Evolutionary conservation across 1,140 invertebrate genomes (phyloP).

Genomic region (Periplaneta americana): DNA sequence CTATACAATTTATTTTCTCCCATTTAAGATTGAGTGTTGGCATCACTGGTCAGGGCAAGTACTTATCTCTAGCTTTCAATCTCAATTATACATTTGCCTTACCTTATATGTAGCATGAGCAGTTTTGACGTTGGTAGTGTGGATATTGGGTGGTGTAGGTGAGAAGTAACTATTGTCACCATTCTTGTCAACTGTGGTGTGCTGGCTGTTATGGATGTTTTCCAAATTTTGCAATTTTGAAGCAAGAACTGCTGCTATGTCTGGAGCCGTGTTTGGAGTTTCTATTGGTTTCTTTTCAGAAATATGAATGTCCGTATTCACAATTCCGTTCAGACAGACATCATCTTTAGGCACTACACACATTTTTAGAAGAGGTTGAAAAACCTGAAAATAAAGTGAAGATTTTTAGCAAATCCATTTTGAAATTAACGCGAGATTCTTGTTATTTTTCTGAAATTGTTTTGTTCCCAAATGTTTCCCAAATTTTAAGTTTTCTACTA

Average conservation of each 20-base stretch:
- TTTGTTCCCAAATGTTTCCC: no score
- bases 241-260: not conserved
- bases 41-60: no score
- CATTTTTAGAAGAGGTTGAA: constrained; percentile 39
- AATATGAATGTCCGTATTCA: not conserved
- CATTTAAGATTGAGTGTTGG: no score
- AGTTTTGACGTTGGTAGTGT: not conserved
- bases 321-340: constrained; percentile 27
- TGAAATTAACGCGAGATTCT: no score
- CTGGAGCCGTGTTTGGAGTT: not conserved
- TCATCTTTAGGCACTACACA: constrained; percentile 42
- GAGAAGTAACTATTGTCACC: not conserved
- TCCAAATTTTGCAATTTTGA: not conserved
- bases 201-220: not conserved
- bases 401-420: no score
- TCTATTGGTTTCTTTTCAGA: not conserved
- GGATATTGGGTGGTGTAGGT: not conserved
- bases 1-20: no score
- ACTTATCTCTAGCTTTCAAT: no score
- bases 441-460: no score
- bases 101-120: not conserved
- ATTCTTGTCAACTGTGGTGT: no score
- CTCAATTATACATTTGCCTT: no score
- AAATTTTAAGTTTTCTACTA: no score
- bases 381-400: constrained; percentile 32